Percentiles rank a stretch among this genome's conserved stretches.
These are phyloP conservation scores for Drosophila neotestacea DNA, from an alignment of 2,888 invertebrate species.

Conservation along the genomic window DNA sequence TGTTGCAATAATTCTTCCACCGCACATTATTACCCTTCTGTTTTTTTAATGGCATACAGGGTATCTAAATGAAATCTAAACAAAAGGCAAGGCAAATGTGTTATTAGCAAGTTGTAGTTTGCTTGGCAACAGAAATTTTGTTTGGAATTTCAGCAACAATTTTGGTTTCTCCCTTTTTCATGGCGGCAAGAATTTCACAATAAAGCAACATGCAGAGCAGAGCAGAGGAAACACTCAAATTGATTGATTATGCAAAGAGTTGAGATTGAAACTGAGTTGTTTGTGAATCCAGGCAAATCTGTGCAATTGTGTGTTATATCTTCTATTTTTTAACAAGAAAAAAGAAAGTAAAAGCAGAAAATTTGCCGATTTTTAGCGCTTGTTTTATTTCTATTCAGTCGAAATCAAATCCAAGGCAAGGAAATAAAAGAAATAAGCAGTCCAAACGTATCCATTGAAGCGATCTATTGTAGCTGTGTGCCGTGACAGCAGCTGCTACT, in stretches of 20 bases:
- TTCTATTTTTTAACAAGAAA: not conserved
- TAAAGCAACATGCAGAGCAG: conserved; percentile 5
- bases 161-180: not conserved
- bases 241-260: conserved; percentile 51
- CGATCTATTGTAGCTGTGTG: conserved; percentile 53
- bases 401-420: conserved; percentile 40
- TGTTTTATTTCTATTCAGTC: conserved; percentile 34
- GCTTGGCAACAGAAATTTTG: conserved; percentile 44
- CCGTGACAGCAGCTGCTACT: conserved; percentile 41
- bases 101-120: conserved; percentile 22
- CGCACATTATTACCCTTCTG: not conserved
- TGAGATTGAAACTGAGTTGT: not conserved
- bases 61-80: conserved; percentile 39
- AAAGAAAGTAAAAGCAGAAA: not conserved
- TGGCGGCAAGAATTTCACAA: conserved; percentile 19
- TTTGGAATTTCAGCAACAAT: conserved; percentile 20
- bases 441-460: conserved; percentile 41
- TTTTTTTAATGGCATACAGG: conserved; percentile 10
- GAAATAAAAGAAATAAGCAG: conserved; percentile 23
- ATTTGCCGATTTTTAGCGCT: conserved; percentile 22
- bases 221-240: conserved; percentile 22
- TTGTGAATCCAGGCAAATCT: conserved; percentile 11
- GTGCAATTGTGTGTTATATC: conserved; percentile 8
- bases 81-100: conserved; percentile 32
- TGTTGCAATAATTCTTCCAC: not conserved